Base-by-base conservation (phyloP, 1,140 invertebrate species). In the Halesus radiatus region DNA sequence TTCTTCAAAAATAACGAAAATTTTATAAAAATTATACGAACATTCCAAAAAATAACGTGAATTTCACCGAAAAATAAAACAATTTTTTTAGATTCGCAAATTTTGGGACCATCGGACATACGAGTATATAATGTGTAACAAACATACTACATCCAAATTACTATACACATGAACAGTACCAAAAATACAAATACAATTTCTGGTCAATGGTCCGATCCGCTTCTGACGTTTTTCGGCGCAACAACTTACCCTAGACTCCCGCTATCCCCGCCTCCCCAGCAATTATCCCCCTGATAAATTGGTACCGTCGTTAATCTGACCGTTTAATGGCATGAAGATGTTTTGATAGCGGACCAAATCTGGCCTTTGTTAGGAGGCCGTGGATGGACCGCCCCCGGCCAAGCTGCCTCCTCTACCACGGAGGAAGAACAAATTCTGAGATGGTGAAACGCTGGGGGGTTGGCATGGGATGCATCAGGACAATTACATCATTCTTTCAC, bases 331-430 rank as follows among this genome's bases (percentile, higher is more conserved):
- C n/a, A 72, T 50, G 20, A 72, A 37, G 66, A 70, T 72, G 68
- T 72, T 72, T 66, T 72, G 68, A 72, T 72, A 72, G 68, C 68
- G n/a, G 68, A 18, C 45, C 6, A 72, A 64, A 66, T 66, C 22
- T 66, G 23, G 62, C 22, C 29, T 10, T 26, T 26, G 62, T n/a
- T 45, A 3, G 37, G 37, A 10, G 37, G 37, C 37, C 37, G 37
- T 13, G 37, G 37, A 45, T 13, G 8, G 22, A 66, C 62, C 10
- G 62, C 62, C 62, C 10, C 62, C 0, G 62, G 62, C 10, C 56
- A 23, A 8, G 16, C 7, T 22, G 62, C 62, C 62, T 22, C 23
- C 20, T 26, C 29, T 66, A 66, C 62, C 62, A 7, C 1, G 62
- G 62, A 66, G n/a, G 29, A 66, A 66, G 32, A 32, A 66, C 29